These are phyloP conservation scores for Cheiracanthium punctorium DNA, from an alignment of 2,888 invertebrate genomes.

Conservation along the genomic window DNA sequence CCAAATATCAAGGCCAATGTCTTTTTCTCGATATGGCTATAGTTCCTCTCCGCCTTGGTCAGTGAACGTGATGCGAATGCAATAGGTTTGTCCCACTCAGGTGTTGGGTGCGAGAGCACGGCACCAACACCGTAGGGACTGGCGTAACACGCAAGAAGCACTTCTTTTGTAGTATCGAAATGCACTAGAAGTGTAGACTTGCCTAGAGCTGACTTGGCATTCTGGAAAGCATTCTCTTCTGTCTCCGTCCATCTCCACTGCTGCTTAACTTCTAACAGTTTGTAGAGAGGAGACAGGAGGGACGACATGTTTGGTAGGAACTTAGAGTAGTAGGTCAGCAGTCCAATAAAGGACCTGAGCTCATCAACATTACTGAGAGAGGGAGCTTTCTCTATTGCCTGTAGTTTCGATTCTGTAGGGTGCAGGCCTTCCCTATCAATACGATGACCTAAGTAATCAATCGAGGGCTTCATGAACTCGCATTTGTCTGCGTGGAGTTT, in stretches of 20 bases:
- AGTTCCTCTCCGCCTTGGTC: constrained; percentile 66
- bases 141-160: constrained; percentile 76
- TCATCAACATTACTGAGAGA: constrained; percentile 72
- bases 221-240: constrained; percentile 70
- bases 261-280: constrained; percentile 68
- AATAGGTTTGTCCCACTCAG: constrained; percentile 75
- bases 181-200: constrained; percentile 68
- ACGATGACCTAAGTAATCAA: too few species aligned
- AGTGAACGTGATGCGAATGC: constrained; percentile 72
- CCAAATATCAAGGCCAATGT: background rate
- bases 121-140: constrained; percentile 73
- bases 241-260: constrained; percentile 66
- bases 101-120: constrained; percentile 69
- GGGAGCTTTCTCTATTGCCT: constrained; percentile 73
- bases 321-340: constrained; percentile 73
- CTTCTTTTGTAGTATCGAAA: constrained; percentile 73
- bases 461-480: constrained; percentile 52
- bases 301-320: constrained; percentile 72
- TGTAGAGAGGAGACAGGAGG: constrained; percentile 72
- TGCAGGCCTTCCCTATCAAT: too few species aligned
- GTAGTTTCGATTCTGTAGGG: constrained; percentile 69
- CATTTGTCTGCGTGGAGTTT: constrained; percentile 70
- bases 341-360: constrained; percentile 73
- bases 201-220: constrained; percentile 72
- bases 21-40: background rate